These are phyloP conservation scores for Troilus luridus DNA, from an alignment of 2,888 invertebrate species.

Conservation along the genomic window DNA sequence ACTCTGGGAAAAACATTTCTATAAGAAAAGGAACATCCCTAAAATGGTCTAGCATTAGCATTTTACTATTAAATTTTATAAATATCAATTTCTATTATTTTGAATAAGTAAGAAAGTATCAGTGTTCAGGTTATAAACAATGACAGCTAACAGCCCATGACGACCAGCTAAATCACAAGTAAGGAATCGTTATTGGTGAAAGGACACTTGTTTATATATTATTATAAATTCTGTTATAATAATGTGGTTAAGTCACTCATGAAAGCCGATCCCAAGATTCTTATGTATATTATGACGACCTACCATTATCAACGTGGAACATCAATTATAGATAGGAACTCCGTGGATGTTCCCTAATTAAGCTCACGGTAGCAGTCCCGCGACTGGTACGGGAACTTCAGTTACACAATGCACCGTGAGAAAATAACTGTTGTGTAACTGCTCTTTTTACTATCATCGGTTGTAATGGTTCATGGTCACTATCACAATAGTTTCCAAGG, in stretches of 20 bases:
- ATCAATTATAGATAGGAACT: background rate
- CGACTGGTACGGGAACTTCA: conserved; percentile 18
- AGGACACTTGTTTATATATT: background rate
- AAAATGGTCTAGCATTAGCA: too few relatives aligned
- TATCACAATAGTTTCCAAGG: background rate
- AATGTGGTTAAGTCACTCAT: background rate
- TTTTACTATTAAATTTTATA: too few relatives aligned
- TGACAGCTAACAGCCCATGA: too few relatives aligned
- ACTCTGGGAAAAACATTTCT: too few relatives aligned
- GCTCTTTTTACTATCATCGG: background rate
- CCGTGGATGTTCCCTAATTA: conserved; percentile 25
- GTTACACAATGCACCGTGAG: conserved; percentile 42
- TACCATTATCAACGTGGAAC: background rate
- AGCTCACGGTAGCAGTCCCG: background rate
- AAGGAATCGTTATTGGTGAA: too few relatives aligned
- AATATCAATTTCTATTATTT: too few relatives aligned
- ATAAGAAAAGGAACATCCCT: too few relatives aligned
- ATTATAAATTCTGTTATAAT: background rate
- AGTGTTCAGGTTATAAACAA: too few relatives aligned
- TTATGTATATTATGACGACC: background rate
- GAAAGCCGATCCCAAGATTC: background rate
- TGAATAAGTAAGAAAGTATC: too few relatives aligned
- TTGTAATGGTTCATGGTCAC: background rate
- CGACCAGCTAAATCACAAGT: too few relatives aligned
- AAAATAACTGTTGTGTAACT: background rate